These are phyloP conservation scores for Gobiocypris rarus DNA, from an alignment of 2,113 vertebrate species.

Conservation along the genomic window DNA sequence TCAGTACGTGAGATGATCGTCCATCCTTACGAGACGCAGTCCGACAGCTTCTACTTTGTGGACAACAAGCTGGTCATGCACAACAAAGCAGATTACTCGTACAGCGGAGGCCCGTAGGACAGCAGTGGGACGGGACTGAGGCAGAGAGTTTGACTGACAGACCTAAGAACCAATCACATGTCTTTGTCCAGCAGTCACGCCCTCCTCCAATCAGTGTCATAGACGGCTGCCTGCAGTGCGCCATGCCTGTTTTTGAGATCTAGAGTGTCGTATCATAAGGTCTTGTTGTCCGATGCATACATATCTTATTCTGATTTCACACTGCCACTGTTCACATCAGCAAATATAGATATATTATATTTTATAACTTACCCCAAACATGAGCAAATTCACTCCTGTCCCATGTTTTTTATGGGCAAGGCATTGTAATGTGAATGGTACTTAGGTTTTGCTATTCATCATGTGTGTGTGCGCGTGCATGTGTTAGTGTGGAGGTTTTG, in stretches of 20 bases:
- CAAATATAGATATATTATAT: conserved; percentile 41
- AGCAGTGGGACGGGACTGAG: conserved; percentile 22
- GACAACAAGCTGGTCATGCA: conserved; percentile 99
- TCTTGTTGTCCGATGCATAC: conserved; percentile 41
- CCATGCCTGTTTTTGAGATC: conserved; percentile 48
- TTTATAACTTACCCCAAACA: not conserved
- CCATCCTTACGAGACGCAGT: conserved; percentile 95
- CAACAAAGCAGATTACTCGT: conserved; percentile 99
- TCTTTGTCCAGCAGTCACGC: conserved; percentile 48
- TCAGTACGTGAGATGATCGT: conserved; percentile 95
- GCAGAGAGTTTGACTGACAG: conserved; percentile 56
- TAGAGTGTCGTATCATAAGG: conserved; percentile 28
- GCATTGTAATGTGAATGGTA: conserved; percentile 14
- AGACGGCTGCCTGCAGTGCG: conserved; percentile 42
- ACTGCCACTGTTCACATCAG: conserved; percentile 57
- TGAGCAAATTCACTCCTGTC: not conserved
- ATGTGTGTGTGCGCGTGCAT: conserved; percentile 30
- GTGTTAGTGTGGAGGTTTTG: conserved; percentile 35
- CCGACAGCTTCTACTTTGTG: conserved; percentile 99
- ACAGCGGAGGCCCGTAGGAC: conserved; percentile 88
- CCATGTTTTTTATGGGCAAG: conserved; percentile 16
- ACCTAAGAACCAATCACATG: conserved; percentile 49
- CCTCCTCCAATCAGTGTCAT: conserved; percentile 58
- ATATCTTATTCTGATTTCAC: conserved; percentile 44
- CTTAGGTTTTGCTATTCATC: conserved; percentile 37